Percentiles rank a stretch among this genome's conserved stretches.
Evolutionary conservation across 92 coral and sea anemone genomes (phyloP).

Genomic region (Epizoanthus stellaris): DNA sequence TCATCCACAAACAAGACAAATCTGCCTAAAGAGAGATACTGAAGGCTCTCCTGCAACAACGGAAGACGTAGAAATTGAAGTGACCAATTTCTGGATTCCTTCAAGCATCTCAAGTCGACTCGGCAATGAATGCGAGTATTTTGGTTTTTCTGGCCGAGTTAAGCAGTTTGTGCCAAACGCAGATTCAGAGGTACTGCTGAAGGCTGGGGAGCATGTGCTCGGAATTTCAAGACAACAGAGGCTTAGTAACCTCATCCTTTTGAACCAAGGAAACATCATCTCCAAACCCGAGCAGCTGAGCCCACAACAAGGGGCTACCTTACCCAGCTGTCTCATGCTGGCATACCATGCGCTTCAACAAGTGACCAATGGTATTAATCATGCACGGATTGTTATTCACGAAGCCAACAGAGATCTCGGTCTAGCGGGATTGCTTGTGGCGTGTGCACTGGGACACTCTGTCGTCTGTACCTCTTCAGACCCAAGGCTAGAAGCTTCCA

Average conservation of each 20-base stretch:
- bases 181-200: background rate
- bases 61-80: slow-evolving; percentile 38
- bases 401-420: slow-evolving; percentile 52
- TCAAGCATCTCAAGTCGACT: background rate
- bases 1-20: slow-evolving; percentile 32
- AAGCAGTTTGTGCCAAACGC: background rate
- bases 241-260: slow-evolving; percentile 41
- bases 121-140: slow-evolving; percentile 4
- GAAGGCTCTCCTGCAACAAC: background rate
- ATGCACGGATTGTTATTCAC: slow-evolving; percentile 32
- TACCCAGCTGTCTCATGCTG: slow-evolving; percentile 43
- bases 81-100: slow-evolving; percentile 48
- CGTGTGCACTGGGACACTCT: slow-evolving; percentile 46
- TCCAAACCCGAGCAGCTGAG: slow-evolving; percentile 45
- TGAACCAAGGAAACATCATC: slow-evolving; percentile 29
- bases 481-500: slow-evolving; percentile 26
- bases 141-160: slow-evolving; percentile 53
- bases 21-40: slow-evolving; percentile 44
- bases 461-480: slow-evolving; percentile 27
- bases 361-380: slow-evolving; percentile 4
- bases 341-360: slow-evolving; percentile 34
- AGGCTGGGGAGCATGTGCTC: slow-evolving; percentile 49
- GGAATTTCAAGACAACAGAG: slow-evolving; percentile 37
- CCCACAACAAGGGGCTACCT: slow-evolving; percentile 48
- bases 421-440: slow-evolving; percentile 29